These are phyloP conservation scores for Periplaneta americana DNA, from an alignment of 1,140 invertebrate species.

Conservation along the genomic window DNA sequence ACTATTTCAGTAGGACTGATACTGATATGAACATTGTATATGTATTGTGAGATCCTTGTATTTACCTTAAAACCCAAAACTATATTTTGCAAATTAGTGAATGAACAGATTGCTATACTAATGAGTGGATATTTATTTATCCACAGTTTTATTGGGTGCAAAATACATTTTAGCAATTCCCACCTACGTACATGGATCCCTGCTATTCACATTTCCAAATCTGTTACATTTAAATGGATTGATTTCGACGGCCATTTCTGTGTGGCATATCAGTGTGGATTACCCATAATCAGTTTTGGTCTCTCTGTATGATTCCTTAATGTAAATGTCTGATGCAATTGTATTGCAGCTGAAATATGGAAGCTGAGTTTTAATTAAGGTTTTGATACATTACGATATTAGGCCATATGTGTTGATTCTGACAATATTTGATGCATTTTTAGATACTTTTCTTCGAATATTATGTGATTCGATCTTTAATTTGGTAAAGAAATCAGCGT, in stretches of 20 bases:
- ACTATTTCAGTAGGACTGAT: too few species aligned
- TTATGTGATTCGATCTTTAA: too few species aligned
- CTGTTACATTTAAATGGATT: not conserved
- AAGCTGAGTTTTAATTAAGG: not conserved
- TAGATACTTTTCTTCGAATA: too few species aligned
- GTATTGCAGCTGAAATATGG: not conserved
- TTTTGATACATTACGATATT: too few species aligned
- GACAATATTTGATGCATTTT: too few species aligned
- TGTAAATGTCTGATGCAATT: not conserved
- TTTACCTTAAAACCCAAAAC: not conserved
- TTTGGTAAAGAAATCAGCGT: too few species aligned
- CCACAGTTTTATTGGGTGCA: not conserved
- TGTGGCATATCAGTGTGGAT: not conserved
- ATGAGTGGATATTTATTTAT: not conserved
- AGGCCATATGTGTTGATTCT: not conserved
- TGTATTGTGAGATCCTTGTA: not conserved
- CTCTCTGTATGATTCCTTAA: not conserved
- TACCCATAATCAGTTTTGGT: too few species aligned
- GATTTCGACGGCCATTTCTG: not conserved
- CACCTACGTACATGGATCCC: not conserved
- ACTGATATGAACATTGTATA: not conserved
- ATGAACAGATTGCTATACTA: too few species aligned
- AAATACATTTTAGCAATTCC: not conserved
- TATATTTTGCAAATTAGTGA: not conserved
- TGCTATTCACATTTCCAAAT: too few species aligned